Conservation (phyloP, 2,888 invertebrate species). For the Dryadula phaetusa region DNA sequence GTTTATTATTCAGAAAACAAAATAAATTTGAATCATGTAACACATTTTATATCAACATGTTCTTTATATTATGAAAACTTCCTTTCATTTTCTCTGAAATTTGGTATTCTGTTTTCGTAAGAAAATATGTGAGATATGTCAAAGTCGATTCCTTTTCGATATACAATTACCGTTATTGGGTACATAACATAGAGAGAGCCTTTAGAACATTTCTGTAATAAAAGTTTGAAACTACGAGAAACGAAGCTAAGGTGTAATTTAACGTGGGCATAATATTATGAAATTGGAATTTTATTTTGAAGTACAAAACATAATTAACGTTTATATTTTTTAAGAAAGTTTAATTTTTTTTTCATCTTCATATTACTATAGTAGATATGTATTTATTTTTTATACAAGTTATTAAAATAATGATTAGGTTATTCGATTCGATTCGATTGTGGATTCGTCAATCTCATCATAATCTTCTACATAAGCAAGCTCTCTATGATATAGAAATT, state of each 20-base stretch:
- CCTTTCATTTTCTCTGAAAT: slow-evolving; percentile 13
- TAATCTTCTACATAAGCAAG: no score
- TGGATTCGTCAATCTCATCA: no score
- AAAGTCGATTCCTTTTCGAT: slow-evolving; percentile 42
- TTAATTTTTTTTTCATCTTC: not conserved
- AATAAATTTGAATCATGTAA: slow-evolving; percentile 19
- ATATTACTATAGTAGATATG: not conserved
- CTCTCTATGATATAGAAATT: no score
- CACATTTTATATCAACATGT: slow-evolving; percentile 1
- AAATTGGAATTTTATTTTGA: not conserved
- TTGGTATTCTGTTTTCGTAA: slow-evolving; percentile 41
- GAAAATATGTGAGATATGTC: slow-evolving; percentile 42
- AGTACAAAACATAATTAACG: slow-evolving; percentile 6
- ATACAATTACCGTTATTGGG: slow-evolving; percentile 42
- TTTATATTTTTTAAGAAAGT: not conserved
- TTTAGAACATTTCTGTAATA: slow-evolving; percentile 4
- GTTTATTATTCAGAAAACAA: not conserved
- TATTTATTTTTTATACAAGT: no score
- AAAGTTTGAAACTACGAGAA: slow-evolving; percentile 10
- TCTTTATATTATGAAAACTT: slow-evolving; percentile 7
- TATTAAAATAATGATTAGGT: no score
- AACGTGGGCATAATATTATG: slow-evolving; percentile 7
- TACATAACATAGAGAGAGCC: slow-evolving; percentile 11
- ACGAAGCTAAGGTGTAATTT: slow-evolving; percentile 10
- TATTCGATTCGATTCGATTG: no score